Evolutionary conservation across 2,797 vertebrate genomes (phyloP), one percentile per base, ranked within the genome.

Genomic region (Molothrus ater): DNA sequence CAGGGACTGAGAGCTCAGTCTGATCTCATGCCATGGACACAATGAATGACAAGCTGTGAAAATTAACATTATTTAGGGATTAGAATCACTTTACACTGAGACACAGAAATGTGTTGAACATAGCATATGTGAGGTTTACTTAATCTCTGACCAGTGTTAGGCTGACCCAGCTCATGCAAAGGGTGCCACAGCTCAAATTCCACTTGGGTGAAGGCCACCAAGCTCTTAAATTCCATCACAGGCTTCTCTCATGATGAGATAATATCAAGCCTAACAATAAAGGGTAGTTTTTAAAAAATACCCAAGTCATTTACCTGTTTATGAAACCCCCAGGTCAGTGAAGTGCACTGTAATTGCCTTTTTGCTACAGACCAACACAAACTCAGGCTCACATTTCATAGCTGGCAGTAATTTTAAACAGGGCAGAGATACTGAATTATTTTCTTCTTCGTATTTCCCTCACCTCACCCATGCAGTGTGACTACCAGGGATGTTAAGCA

Each of bases 121-220:
- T 66, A 65, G 47, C 21, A 7, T 2, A 12, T 6, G 10, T 7
- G 48, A 60, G n/a, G n/a, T 91, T 40, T 45, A 15, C 22, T 38
- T 19, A 63, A 56, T 18, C 31, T n/a, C 59, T 75, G 63, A 50
- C 10, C 66, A n/a, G 47, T 1, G 29, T 31, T 13, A 19, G 45
- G 61, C 56, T 80, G 75, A 50, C 34, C 2, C 11, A 91, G 75
- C 26, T 65, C 65, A 29, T 2, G 45, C 54, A 72, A 59, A 86
- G 16, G 32, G 15, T 26, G 60, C 36, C 47, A 38, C 42, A 32
- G 64, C 83, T 81, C 88, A 57, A 48, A 90, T 42, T 72, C 76
- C 88, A 42, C 43, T 34, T 50, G 60, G 86, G 48, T 38, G 68
- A 95, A 88, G 85, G 91, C 61, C 85, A 83, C 64, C 34, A 5